phyloP scores from a whole-genome alignment of 2,888 invertebrate genomes.

The Leptopilina syphax region DNA sequence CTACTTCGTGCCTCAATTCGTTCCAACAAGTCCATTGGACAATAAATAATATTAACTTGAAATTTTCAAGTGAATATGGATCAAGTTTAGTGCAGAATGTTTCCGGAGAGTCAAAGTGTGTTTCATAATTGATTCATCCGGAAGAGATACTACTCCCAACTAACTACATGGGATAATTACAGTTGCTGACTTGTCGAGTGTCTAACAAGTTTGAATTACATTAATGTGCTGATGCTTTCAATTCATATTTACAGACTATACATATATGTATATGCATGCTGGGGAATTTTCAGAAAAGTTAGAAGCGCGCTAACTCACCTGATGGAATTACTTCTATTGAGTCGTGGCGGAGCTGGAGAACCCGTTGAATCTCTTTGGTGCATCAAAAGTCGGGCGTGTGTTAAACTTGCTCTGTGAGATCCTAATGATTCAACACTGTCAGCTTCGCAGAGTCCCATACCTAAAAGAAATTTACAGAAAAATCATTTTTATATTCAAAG shows the following conservation, averaged over 20 bases:
- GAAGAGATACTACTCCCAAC: slow-evolving; percentile 23
- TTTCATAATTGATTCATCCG: slow-evolving; percentile 52
- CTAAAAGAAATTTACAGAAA: slow-evolving; percentile 56
- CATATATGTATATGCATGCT: not conserved
- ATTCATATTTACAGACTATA: slow-evolving; percentile 10
- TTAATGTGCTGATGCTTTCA: slow-evolving; percentile 16
- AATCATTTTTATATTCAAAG: not conserved
- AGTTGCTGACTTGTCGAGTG: slow-evolving; percentile 10
- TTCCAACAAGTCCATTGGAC: slow-evolving; percentile 42
- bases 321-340: slow-evolving; percentile 94
- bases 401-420: slow-evolving; percentile 86
- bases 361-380: slow-evolving; percentile 77
- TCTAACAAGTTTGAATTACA: slow-evolving; percentile 7
- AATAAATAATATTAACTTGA: slow-evolving; percentile 38
- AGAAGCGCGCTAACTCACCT: slow-evolving; percentile 81
- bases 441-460: slow-evolving; percentile 86
- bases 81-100: slow-evolving; percentile 9
- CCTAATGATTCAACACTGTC: slow-evolving; percentile 92
- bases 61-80: slow-evolving; percentile 39
- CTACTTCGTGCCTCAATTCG: not conserved
- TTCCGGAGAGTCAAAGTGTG: slow-evolving; percentile 49
- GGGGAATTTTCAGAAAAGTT: not conserved
- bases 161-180: not conserved
- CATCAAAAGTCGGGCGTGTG: slow-evolving; percentile 83
- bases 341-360: slow-evolving; percentile 84